Conservation (phyloP, 1,140 invertebrate species). For the Protaetia brevitarsis region DNA sequence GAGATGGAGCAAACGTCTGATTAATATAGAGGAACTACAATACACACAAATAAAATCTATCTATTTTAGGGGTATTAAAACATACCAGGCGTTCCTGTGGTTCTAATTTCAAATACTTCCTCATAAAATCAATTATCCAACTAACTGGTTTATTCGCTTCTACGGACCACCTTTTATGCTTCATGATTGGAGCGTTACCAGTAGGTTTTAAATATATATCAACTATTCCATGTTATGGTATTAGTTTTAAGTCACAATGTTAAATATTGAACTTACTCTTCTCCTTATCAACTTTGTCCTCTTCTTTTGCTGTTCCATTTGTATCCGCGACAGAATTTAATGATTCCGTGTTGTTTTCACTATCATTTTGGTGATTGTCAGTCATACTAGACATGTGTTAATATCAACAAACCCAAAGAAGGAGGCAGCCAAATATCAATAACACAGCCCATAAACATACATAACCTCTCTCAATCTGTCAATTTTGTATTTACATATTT, state of each 20-base stretch:
- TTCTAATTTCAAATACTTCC: slow-evolving; percentile 85
- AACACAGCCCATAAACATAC: too few species aligned
- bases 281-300: neutral
- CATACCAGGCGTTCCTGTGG: slow-evolving; percentile 79
- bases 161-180: slow-evolving; percentile 92
- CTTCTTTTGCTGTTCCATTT: neutral
- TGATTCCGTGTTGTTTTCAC: too few species aligned
- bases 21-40: slow-evolving; percentile 89
- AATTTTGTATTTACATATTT: too few species aligned
- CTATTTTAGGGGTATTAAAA: slow-evolving; percentile 18
- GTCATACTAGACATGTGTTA: too few species aligned
- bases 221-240: slow-evolving; percentile 60
- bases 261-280: slow-evolving; percentile 7
- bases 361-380: too few species aligned
- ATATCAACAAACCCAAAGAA: too few species aligned
- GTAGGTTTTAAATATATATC: slow-evolving; percentile 91
- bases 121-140: slow-evolving; percentile 86
- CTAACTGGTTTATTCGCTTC: slow-evolving; percentile 83
- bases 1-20: slow-evolving; percentile 92
- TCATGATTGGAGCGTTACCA: slow-evolving; percentile 96
- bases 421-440: too few species aligned
- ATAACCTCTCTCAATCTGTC: too few species aligned
- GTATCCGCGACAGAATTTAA: neutral
- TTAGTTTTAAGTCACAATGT: neutral
- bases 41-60: slow-evolving; percentile 17